These are phyloP conservation scores for Pomacea canaliculata DNA, from an alignment of 2,888 invertebrate genomes.

Conservation along the genomic window DNA sequence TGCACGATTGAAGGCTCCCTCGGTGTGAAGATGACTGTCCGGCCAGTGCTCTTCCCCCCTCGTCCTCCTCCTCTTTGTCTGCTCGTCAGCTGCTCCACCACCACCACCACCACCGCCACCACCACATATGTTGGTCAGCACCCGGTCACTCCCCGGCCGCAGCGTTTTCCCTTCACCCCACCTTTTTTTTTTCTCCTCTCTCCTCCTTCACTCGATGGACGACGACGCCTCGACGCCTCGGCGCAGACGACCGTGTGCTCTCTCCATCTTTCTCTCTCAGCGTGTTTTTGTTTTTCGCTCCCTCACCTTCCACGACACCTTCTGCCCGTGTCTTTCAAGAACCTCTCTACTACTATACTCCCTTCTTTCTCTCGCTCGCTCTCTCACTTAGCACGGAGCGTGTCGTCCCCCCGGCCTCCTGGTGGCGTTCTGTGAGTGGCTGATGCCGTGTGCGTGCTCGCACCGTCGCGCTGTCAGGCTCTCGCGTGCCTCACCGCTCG, in stretches of 20 bases:
- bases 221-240: not conserved
- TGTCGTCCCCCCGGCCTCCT: conserved; percentile 6
- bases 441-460: not conserved
- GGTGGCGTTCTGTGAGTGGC: conserved; percentile 18
- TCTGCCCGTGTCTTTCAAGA: not conserved
- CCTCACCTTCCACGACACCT: not conserved
- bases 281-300: conserved; percentile 12
- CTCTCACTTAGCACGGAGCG: not conserved
- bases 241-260: not conserved
- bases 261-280: not conserved
- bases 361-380: conserved; percentile 9
- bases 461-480: not conserved
- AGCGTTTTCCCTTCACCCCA: not conserved
- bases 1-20: no score
- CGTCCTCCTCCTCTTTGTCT: no score
- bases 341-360: not conserved
- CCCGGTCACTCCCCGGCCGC: not conserved
- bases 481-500: not conserved
- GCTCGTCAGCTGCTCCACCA: no score
- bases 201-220: not conserved
- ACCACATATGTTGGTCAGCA: not conserved
- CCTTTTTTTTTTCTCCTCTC: no score
- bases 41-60: no score
- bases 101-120: no score
- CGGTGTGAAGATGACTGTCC: no score